phyloP scores from a whole-genome alignment of 92 coral and sea anemone genomes.

The Epizoanthus illoricatus region DNA sequence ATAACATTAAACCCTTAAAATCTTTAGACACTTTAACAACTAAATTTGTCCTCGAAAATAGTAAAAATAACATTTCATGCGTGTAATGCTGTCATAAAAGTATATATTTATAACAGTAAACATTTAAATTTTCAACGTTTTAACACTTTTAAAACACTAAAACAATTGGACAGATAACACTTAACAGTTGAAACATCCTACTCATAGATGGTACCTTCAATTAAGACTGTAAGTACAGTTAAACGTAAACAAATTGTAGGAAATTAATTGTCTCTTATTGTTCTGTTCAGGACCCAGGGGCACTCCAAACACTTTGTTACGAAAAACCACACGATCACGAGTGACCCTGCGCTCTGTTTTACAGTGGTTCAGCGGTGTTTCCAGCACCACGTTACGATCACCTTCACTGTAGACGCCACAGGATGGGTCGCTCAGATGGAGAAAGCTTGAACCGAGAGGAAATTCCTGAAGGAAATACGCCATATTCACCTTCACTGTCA shows the following conservation, averaged over 20 bases:
- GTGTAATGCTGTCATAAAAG: too few relatives aligned
- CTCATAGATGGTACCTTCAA: background rate
- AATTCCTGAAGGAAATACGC: constrained; percentile 1
- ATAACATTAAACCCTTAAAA: too few relatives aligned
- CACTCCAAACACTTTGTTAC: constrained; percentile 27
- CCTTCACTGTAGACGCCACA: constrained; percentile 22
- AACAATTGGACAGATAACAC: background rate
- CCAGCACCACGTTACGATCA: constrained; percentile 1
- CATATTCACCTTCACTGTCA: constrained; percentile 27
- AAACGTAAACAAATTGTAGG: constrained; percentile 12
- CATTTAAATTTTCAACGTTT: too few relatives aligned
- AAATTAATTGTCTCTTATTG: background rate
- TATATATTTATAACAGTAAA: too few relatives aligned
- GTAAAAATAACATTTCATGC: too few relatives aligned
- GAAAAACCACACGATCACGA: constrained; percentile 19
- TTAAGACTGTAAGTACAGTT: constrained; percentile 17
- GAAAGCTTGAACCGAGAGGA: constrained; percentile 5
- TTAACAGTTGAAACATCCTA: too few relatives aligned
- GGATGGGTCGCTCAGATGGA: constrained; percentile 28
- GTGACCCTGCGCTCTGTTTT: constrained; percentile 28
- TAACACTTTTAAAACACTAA: too few relatives aligned
- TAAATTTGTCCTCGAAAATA: too few relatives aligned
- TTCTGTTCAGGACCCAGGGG: background rate
- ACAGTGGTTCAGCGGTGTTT: constrained; percentile 32
- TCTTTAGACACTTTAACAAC: too few relatives aligned